Evolutionary conservation across 2,888 invertebrate species (phyloP), one percentile per base, ranked within the genome.

Genomic region (Leptinotarsa haldemani): DNA sequence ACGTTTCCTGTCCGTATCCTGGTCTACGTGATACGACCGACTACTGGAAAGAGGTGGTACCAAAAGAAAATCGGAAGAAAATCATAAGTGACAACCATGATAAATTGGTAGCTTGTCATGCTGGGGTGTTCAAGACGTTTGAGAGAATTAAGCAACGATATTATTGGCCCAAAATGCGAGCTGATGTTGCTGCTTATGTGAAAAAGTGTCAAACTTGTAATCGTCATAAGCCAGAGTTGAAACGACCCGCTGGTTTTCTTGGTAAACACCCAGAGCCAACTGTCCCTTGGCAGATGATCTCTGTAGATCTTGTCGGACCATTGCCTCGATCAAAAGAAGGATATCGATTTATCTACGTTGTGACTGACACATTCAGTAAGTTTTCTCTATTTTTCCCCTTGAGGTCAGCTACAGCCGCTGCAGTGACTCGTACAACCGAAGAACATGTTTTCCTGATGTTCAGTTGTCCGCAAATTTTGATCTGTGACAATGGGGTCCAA

Each of bases 41-140:
- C 22, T n/a, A 25, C 16, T 81, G 78, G 79, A 78, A 78, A 58
- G 12, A 68, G 13, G 75, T 80, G 5, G 71, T 79, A 18, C 81
- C 79, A 16, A 75, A 76, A 50, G 65, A 69, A 4, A 16, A 66
- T 25, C 61, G 77, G 13, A 18, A 12, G 2, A 30, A 73, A 52
- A 13, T 76, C 30, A 67, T 74, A 22, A 18, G 47, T 22, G 20
- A 56, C 70, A 47, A 53, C 16, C 81, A 81, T 70, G 78, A 80
- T 46, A 46, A 48, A 50, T 22, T 50, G 18, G 66, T 22, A 50
- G 52, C 66, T n/a, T 65, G 70, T 25, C 69, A 75, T 48, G 16
- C 69, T 30, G 73, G 72, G 12, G 53, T 73, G 15, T 67, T 48
- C 52, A 65, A 73, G 61, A 73, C 70, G 13, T 66, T 52, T 53